Conservation (phyloP, 2,888 invertebrate species). For the Thymelicus sylvestris region DNA sequence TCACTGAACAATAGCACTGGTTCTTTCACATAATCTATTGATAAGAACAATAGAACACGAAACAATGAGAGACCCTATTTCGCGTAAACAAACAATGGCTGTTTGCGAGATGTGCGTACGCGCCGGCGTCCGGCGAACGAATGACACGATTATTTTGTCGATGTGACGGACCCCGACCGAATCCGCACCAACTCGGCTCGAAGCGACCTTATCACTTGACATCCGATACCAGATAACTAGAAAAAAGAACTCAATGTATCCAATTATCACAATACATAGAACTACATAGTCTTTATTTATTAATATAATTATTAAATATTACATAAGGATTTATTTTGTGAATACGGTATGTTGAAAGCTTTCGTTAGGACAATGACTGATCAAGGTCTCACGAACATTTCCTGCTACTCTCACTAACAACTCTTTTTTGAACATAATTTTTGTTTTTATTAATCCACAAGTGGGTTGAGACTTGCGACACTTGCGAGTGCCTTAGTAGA, state of each 20-base stretch:
- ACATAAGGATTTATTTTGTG: slow-evolving; percentile 18
- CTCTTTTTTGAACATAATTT: neutral
- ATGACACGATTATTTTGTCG: slow-evolving; percentile 51
- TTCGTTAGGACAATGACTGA: slow-evolving; percentile 39
- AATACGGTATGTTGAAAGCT: slow-evolving; percentile 24
- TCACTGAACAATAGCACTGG: slow-evolving; percentile 37
- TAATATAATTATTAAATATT: neutral
- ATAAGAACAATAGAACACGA: slow-evolving; percentile 29
- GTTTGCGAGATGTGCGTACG: slow-evolving; percentile 48
- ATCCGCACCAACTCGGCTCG: slow-evolving; percentile 43
- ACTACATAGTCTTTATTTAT: slow-evolving; percentile 13
- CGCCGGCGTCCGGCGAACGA: slow-evolving; percentile 51
- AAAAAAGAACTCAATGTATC: slow-evolving; percentile 37
- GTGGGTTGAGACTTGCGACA: neutral
- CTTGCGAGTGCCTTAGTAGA: slow-evolving; percentile 40
- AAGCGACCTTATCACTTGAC: slow-evolving; percentile 59
- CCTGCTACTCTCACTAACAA: slow-evolving; percentile 11
- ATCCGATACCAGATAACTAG: slow-evolving; percentile 52
- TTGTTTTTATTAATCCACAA: neutral
- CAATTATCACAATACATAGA: slow-evolving; percentile 9
- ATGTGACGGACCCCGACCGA: slow-evolving; percentile 37
- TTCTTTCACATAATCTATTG: slow-evolving; percentile 37
- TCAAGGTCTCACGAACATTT: slow-evolving; percentile 20
- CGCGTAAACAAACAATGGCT: slow-evolving; percentile 17
- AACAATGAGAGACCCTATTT: slow-evolving; percentile 39